Conservation (phyloP, 2,888 invertebrate genomes). For the Galerucella calmariensis region DNA sequence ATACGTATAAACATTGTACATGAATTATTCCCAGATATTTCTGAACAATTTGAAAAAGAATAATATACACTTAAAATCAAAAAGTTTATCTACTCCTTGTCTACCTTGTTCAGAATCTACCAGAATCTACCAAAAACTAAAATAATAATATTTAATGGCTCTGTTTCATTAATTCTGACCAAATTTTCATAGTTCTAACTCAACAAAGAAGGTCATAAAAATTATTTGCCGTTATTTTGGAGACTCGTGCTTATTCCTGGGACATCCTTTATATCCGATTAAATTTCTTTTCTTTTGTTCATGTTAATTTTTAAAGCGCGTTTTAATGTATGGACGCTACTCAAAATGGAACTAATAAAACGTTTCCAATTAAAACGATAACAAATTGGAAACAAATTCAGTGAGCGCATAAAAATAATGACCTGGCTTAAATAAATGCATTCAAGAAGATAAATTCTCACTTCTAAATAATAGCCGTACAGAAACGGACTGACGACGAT, state of each 20-base stretch:
- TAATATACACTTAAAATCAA: too few relatives aligned
- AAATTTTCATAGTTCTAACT: too few relatives aligned
- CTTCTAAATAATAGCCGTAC: slow-evolving; percentile 15
- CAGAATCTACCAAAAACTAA: too few relatives aligned
- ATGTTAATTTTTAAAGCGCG: neutral
- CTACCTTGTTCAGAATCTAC: too few relatives aligned
- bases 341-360: slow-evolving; percentile 33
- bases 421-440: slow-evolving; percentile 20
- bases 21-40: too few relatives aligned
- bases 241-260: neutral
- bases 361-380: slow-evolving; percentile 22
- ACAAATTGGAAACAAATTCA: slow-evolving; percentile 30
- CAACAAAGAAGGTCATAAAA: too few relatives aligned
- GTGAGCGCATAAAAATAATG: slow-evolving; percentile 28
- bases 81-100: too few relatives aligned
- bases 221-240: neutral
- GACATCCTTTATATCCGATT: neutral
- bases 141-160: too few relatives aligned
- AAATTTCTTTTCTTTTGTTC: neutral
- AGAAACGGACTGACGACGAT: neutral
- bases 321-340: neutral
- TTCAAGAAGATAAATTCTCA: slow-evolving; percentile 23
- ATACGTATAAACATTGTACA: too few relatives aligned
- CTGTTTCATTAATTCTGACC: too few relatives aligned
- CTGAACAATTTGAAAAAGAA: too few relatives aligned